Conservation (phyloP, 2,888 invertebrate species). For the Onthophagus sagittarius region DNA sequence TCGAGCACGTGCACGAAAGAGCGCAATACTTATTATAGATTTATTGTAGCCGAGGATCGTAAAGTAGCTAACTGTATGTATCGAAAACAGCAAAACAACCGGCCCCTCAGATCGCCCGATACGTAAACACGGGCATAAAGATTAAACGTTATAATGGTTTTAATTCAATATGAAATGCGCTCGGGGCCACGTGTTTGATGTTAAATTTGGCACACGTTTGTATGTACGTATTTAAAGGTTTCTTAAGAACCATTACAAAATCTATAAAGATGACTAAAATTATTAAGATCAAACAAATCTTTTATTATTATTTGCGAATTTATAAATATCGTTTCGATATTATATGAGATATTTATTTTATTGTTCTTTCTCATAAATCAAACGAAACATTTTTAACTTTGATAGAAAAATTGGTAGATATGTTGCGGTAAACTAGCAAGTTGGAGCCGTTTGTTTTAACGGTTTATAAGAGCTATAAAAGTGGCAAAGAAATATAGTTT, state of each 20-base stretch:
- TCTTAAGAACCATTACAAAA: neutral
- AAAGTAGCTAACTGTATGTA: constrained; percentile 33
- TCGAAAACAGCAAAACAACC: constrained; percentile 35
- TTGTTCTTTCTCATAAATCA: no score
- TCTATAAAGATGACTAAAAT: neutral
- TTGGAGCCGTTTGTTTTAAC: no score
- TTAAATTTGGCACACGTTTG: neutral
- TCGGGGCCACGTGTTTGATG: constrained; percentile 34
- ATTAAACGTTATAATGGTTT: constrained; percentile 40
- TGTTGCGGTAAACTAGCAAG: no score
- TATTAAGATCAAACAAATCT: neutral
- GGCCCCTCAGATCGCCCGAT: neutral
- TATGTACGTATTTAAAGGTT: neutral
- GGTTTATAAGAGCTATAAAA: no score
- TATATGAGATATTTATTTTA: no score
- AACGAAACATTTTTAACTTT: no score
- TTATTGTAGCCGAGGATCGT: constrained; percentile 36
- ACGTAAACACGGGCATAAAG: constrained; percentile 25
- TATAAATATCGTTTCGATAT: no score
- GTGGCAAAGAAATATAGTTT: no score
- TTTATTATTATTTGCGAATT: no score
- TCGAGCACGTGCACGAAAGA: constrained; percentile 35
- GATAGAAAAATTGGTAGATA: no score
- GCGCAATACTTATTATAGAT: constrained; percentile 37
- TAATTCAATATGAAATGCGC: constrained; percentile 39